phyloP scores from a whole-genome alignment of 2,888 invertebrate species.

The Orgyia antiqua region DNA sequence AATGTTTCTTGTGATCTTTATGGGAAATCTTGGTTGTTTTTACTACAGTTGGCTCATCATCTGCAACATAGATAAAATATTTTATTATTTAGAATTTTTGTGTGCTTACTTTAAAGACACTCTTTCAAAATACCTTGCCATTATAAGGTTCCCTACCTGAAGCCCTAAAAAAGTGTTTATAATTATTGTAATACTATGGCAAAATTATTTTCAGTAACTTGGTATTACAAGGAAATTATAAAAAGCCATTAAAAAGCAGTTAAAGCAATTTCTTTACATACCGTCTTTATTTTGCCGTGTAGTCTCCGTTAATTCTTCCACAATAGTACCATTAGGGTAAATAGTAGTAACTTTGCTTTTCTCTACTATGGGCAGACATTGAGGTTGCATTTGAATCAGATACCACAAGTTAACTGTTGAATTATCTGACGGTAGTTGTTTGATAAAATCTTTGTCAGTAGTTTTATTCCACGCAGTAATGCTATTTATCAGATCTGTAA shows the following conservation, averaged over 20 bases:
- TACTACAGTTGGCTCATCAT: not conserved
- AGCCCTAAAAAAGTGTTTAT: no score
- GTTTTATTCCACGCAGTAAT: conserved; percentile 11
- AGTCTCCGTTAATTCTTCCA: conserved; percentile 34
- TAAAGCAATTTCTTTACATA: no score
- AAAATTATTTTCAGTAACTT: no score
- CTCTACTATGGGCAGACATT: conserved; percentile 30
- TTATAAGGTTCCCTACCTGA: no score
- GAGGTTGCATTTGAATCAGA: conserved; percentile 29
- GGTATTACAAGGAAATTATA: no score
- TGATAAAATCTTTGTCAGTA: conserved; percentile 12
- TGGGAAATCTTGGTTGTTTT: not conserved
- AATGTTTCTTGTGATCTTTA: not conserved
- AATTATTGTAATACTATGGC: no score
- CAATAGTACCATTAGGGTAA: conserved; percentile 44
- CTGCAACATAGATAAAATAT: not conserved
- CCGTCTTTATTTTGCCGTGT: conserved; percentile 15
- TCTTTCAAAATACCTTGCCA: no score
- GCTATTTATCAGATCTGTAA: conserved; percentile 14
- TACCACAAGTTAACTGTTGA: conserved; percentile 26
- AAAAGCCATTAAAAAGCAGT: no score
- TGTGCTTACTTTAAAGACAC: no score
- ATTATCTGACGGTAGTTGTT: conserved; percentile 7
- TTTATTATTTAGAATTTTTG: no score
- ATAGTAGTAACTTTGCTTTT: conserved; percentile 35